Base-by-base conservation (phyloP, 1,140 invertebrate genomes). In the Pemphigus obesinymphae region DNA sequence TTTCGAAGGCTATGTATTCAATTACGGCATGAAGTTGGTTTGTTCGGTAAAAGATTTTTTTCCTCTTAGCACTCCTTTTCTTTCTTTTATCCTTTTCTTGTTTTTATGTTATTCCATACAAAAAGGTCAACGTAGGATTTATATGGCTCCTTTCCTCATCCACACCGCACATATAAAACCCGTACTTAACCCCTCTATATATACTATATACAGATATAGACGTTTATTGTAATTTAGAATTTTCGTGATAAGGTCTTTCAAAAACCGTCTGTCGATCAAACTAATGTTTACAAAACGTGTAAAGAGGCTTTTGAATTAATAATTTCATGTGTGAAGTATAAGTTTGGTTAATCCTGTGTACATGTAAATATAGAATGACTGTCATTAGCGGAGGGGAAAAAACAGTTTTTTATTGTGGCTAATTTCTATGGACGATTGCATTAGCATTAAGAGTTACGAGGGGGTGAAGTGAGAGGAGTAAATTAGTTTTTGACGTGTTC, bases 341-440 rank as follows among this genome's bases (percentile, higher is more conserved):
- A 73, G 26, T 73, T 73, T 73, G 26, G 45, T 73, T 73, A 73
- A 73, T 73, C 45, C 70, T 50, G 17, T 50, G 45, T 73, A 7
- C 1, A 50, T n/a, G 40, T 31, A 17, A 48, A 73, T 43, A 70
- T 73, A n/a, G 29, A 50, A 73, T 48, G 26, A 8, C 26, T 10
- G 17, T n/a, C 70, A 23, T 50, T 73, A 48, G 26, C 4, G 23
- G 40, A 17, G 34, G 37, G 17, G 26, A 20, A 34, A 31, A 63
- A 48, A 31, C 26, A 1, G 17, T 73, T 31, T 73, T 23, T 73
- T 73, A 73, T 48, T 73, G 29, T 50, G 17, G 29, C 45, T 73
- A 73, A 73, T 50, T 73, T 73, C 8, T 73, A 29, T 31, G 43
- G 70, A 73, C 70, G 26, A 73, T 50, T 73, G 23, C 23, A 70